Conservation (phyloP, 2,797 vertebrate genomes). For the Hyperoplus immaculatus region DNA sequence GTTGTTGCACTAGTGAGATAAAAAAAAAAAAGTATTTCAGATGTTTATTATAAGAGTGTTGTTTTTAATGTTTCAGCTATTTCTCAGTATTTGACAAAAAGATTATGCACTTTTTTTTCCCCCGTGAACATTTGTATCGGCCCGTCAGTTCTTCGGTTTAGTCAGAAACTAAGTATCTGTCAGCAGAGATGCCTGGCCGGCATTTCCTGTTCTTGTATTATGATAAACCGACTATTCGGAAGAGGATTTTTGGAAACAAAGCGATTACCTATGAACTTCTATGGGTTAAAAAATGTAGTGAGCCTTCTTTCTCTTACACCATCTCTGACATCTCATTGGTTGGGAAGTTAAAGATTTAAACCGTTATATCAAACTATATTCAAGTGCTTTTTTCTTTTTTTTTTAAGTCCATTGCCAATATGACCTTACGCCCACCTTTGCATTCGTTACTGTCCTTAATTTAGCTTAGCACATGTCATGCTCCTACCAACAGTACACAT, state of each 20-base stretch:
- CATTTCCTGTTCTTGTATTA: slow-evolving; percentile 34
- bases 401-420: slow-evolving; percentile 56
- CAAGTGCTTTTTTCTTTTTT: slow-evolving; percentile 62
- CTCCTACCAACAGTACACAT: slow-evolving; percentile 36
- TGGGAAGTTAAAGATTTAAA: slow-evolving; percentile 42
- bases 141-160: slow-evolving; percentile 44
- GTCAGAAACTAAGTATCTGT: slow-evolving; percentile 37
- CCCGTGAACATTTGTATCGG: slow-evolving; percentile 67
- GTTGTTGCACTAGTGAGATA: slow-evolving; percentile 86
- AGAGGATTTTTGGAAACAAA: slow-evolving; percentile 27
- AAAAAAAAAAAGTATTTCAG: slow-evolving; percentile 77
- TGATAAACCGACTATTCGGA: slow-evolving; percentile 28
- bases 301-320: slow-evolving; percentile 38
- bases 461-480: slow-evolving; percentile 25
- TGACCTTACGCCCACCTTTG: slow-evolving; percentile 64
- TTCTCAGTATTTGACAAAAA: slow-evolving; percentile 83
- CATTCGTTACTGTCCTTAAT: slow-evolving; percentile 39
- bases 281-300: slow-evolving; percentile 32
- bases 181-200: slow-evolving; percentile 25
- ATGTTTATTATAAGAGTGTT: slow-evolving; percentile 86
- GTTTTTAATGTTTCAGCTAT: slow-evolving; percentile 83
- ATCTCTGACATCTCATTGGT: slow-evolving; percentile 46
- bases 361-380: slow-evolving; percentile 38
- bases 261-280: slow-evolving; percentile 42
- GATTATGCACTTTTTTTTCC: slow-evolving; percentile 83